Evolutionary conservation across 1,140 invertebrate species (phyloP).

Genomic region (Pogonus chalceus): DNA sequence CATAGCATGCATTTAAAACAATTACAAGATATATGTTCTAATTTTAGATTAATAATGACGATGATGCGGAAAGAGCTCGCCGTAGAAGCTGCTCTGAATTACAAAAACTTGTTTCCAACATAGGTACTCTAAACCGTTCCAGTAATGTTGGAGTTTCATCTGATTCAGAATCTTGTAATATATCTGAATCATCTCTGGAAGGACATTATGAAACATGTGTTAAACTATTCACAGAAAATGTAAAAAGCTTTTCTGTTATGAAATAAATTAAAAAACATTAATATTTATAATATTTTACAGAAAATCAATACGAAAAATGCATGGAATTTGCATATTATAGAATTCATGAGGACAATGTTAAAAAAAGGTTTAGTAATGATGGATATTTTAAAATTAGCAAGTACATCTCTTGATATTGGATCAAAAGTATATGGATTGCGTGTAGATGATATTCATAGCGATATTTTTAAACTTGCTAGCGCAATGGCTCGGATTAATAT

Average conservation of each 20-base stretch:
- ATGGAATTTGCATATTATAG: constrained; percentile 72
- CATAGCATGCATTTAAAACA: too few relatives aligned
- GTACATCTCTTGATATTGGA: constrained; percentile 70
- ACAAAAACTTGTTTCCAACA: constrained; percentile 16
- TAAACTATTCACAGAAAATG: constrained; percentile 57
- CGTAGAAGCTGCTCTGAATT: constrained; percentile 21
- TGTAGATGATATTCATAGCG: constrained; percentile 67
- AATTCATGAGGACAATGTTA: constrained; percentile 65
- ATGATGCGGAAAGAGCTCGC: constrained; percentile 40
- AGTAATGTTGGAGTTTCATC: too few relatives aligned
- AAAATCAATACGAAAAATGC: constrained; percentile 81
- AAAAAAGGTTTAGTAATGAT: constrained; percentile 8
- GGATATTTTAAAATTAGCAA: constrained; percentile 63
- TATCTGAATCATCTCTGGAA: too few relatives aligned
- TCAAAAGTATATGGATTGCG: constrained; percentile 73
- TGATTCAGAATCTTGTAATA: constrained; percentile 28
- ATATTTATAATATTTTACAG: constrained; percentile 34
- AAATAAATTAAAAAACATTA: not conserved
- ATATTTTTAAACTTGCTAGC: constrained; percentile 66
- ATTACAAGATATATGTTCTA: too few relatives aligned
- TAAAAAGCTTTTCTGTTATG: constrained; percentile 27
- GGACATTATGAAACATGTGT: constrained; percentile 58
- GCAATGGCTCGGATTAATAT: constrained; percentile 44
- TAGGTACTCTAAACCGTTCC: not conserved
- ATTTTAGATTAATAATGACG: constrained; percentile 34